Percentiles rank a stretch among this genome's conserved stretches.
Conservation (phyloP, 2,113 vertebrate species). For the Sula dactylatra region DNA sequence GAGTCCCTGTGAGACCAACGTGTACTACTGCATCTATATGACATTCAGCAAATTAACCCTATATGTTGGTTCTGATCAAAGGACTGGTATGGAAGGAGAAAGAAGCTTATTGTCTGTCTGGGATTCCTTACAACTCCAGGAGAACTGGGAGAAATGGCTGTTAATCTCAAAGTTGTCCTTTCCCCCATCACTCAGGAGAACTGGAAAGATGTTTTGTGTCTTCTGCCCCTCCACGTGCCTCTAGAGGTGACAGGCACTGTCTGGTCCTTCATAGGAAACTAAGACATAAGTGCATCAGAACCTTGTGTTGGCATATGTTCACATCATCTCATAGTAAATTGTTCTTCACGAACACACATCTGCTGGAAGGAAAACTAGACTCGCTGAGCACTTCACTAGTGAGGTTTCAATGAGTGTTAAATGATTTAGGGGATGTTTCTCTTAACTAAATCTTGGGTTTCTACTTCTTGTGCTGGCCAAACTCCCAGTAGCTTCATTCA, state of each 20-base stretch:
- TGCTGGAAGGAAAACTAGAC: not conserved
- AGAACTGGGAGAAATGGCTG: not conserved
- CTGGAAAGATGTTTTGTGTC: not conserved
- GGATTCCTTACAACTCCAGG: not conserved
- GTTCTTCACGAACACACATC: not conserved
- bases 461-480: not conserved
- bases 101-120: not conserved
- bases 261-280: not conserved
- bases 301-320: not conserved
- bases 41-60: not conserved
- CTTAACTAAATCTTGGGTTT: not conserved
- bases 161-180: not conserved
- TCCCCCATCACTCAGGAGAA: not conserved
- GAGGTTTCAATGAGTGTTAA: not conserved
- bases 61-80: not conserved
- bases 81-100: not conserved
- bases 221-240: not conserved
- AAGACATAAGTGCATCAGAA: not conserved
- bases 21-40: not conserved
- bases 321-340: not conserved
- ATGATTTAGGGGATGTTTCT: not conserved
- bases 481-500: not conserved
- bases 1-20: not conserved
- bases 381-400: fast-evolving
- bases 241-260: not conserved